A percentile compares a stretch with the other conserved stretches of the same genome.
Evolutionary conservation across 2,888 invertebrate genomes (phyloP).

Genomic region (Callyntrura guangdongensis): DNA sequence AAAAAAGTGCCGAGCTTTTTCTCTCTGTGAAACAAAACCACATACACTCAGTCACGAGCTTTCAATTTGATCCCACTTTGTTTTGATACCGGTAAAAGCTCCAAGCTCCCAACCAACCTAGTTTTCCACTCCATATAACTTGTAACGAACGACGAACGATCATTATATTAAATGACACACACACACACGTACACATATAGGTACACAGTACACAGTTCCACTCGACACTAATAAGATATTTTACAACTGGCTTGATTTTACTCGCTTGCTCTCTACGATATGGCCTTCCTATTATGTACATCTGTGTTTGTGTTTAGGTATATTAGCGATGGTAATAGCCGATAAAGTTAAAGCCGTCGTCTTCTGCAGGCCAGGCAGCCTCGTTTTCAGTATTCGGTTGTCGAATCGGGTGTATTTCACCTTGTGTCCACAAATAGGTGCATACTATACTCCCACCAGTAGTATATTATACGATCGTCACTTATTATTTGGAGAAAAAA

Average conservation of each 20-base stretch:
- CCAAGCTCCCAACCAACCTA: constrained; percentile 49
- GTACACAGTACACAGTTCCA: constrained; percentile 19
- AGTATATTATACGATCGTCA: constrained; percentile 29
- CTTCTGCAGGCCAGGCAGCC: neutral
- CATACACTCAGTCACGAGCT: constrained; percentile 15
- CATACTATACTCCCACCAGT: too few relatives aligned
- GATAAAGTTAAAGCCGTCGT: constrained; percentile 15
- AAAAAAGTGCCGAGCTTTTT: neutral
- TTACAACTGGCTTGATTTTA: neutral
- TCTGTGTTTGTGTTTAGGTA: constrained; percentile 1
- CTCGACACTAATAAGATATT: constrained; percentile 44
- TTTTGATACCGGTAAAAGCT: constrained; percentile 69
- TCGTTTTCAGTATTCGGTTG: neutral
- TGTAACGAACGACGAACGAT: constrained; percentile 66
- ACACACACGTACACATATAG: too few relatives aligned
- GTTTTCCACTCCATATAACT: constrained; percentile 74
- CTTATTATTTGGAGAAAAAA: constrained; percentile 14
- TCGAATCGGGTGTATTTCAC: neutral
- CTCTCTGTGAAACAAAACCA: constrained; percentile 21
- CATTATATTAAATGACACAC: constrained; percentile 70
- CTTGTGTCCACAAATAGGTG: neutral
- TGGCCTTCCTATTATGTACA: neutral
- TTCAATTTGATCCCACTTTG: constrained; percentile 63
- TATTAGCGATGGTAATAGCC: neutral
- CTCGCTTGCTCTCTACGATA: too few relatives aligned